Conservation (phyloP, 1,140 invertebrate species). For the Cepaea nemoralis region DNA sequence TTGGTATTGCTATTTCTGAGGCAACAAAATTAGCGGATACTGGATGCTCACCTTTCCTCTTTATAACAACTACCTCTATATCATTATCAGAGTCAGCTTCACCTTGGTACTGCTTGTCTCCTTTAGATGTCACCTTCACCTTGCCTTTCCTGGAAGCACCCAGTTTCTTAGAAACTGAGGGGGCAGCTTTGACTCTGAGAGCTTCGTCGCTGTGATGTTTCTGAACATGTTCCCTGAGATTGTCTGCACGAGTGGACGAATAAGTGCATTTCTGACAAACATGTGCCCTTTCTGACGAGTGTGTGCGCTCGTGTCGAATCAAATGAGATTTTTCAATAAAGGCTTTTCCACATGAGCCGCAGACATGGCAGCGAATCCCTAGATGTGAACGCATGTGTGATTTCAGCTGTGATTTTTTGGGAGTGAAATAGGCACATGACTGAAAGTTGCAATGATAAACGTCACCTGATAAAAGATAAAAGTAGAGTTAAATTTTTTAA, state of each 20-base stretch:
- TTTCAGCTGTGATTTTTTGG: constrained; percentile 79
- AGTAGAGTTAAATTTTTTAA: too few species aligned
- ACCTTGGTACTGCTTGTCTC: neutral
- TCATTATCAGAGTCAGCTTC: neutral
- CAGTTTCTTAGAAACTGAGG: constrained; percentile 28
- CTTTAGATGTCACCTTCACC: neutral
- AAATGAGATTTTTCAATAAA: constrained; percentile 81
- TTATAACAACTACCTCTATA: neutral
- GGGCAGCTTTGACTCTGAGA: neutral
- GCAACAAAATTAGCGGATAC: neutral
- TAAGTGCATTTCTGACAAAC: constrained; percentile 78
- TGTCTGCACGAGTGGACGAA: constrained; percentile 78
- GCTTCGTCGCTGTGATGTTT: constrained; percentile 75
- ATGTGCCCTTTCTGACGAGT: constrained; percentile 76
- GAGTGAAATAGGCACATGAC: constrained; percentile 78
- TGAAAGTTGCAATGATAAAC: constrained; percentile 77
- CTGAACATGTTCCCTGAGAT: constrained; percentile 79
- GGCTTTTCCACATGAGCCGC: constrained; percentile 76
- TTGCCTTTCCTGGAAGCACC: neutral
- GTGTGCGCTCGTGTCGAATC: constrained; percentile 78
- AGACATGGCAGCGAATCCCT: constrained; percentile 77
- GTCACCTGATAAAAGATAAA: constrained; percentile 74
- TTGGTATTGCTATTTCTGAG: neutral
- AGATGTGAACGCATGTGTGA: constrained; percentile 79
- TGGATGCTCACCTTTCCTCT: neutral